Evolutionary conservation across 2,888 invertebrate species (phyloP).

Genomic region (Ormyrus rosae): DNA sequence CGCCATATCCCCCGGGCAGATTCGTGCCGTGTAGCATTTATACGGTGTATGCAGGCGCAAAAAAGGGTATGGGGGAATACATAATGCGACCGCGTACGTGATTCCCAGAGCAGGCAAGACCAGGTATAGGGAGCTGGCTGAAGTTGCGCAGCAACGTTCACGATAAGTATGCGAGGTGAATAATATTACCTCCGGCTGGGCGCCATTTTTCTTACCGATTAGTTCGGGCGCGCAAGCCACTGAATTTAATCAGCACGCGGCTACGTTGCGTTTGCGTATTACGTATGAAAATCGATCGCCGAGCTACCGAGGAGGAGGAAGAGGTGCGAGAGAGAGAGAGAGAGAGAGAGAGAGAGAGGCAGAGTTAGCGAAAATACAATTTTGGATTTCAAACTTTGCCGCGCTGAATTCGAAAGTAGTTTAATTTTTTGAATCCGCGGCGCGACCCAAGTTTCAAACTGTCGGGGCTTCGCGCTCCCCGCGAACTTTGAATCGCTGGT

Average conservation of each 20-base stretch:
- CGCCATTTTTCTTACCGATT: slow-evolving; percentile 35
- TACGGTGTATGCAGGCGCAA: no score
- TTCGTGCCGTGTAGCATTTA: no score
- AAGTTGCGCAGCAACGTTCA: slow-evolving; percentile 13
- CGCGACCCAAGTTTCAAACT: no score
- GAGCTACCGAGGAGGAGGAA: no score
- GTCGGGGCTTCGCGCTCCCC: no score
- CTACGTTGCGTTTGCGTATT: no score
- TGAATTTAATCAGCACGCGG: slow-evolving; percentile 8
- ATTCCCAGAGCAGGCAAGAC: neutral
- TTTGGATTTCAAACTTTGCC: neutral
- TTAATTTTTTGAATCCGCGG: neutral
- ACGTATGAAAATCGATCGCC: no score
- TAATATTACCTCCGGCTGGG: slow-evolving; percentile 2
- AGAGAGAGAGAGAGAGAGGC: no score
- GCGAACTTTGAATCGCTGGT: no score
- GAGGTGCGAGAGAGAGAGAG: no score
- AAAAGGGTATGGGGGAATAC: neutral
- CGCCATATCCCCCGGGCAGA: neutral
- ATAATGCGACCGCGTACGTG: slow-evolving; percentile 26
- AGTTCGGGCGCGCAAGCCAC: neutral
- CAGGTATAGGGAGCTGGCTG: neutral
- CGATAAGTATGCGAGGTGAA: slow-evolving; percentile 38
- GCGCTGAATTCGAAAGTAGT: neutral
- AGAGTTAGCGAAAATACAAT: neutral